Evolutionary conservation across 1,140 invertebrate species (phyloP).

Genomic region (Ladona fulva): DNA sequence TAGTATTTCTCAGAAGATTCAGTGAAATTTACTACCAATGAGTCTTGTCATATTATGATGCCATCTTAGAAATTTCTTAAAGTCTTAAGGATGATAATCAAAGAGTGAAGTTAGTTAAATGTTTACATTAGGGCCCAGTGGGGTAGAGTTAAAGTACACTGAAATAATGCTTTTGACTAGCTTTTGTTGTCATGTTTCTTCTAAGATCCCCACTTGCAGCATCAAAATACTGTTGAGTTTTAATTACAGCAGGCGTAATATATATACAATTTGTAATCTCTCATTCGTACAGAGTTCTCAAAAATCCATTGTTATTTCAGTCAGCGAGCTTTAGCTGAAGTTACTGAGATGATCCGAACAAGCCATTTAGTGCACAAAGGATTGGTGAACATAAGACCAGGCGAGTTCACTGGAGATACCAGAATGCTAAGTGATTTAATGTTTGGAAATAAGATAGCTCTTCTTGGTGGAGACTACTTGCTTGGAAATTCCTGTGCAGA

Average conservation of each 20-base stretch:
- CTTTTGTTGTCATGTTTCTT: not conserved
- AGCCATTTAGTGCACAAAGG: slow-evolving; percentile 92
- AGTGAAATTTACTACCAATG: not conserved
- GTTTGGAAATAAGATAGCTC: slow-evolving; percentile 91
- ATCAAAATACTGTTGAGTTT: no score
- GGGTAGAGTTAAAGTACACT: no score
- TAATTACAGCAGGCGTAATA: no score
- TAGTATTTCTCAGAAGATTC: slow-evolving; percentile 19
- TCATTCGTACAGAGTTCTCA: no score
- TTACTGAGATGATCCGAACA: slow-evolving; percentile 96
- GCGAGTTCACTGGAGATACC: slow-evolving; percentile 41
- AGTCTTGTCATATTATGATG: not conserved
- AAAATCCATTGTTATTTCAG: slow-evolving; percentile 35
- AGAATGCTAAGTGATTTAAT: slow-evolving; percentile 64
- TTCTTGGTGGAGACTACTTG: slow-evolving; percentile 87
- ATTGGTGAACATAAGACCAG: slow-evolving; percentile 68
- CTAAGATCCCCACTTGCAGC: not conserved
- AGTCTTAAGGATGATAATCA: no score
- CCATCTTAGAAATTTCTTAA: no score
- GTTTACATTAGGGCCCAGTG: no score
- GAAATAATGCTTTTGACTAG: no score
- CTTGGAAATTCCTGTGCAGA: slow-evolving; percentile 82
- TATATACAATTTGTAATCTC: no score
- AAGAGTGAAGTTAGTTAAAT: no score
- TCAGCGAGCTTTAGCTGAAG: slow-evolving; percentile 84